Base-by-base conservation (phyloP, 2,888 invertebrate genomes). In the Linyphia triangularis region DNA sequence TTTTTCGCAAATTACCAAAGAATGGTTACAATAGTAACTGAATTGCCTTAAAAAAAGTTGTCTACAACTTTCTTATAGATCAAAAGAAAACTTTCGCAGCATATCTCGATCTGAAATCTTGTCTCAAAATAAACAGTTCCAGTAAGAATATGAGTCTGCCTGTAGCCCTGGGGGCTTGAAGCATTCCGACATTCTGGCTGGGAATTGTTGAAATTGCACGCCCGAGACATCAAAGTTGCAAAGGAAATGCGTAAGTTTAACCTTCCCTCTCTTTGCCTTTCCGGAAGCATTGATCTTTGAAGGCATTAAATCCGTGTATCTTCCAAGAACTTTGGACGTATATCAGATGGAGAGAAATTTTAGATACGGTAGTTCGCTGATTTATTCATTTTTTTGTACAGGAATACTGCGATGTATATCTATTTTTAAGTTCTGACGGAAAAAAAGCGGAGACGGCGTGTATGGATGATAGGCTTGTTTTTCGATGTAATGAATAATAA, bases 191-290 rank as follows among this genome's bases (percentile, higher is more conserved):
- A 70, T 37, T 40, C 4, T 37, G 40, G 24, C 9, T 9, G 16
- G 13, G 63, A 63, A 63, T 63, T 77, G 63, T 37, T 77, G 61
- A 77, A 77, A 77, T 63, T 40, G 61, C 77, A 77, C 77, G 19
- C 40, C 9, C 22, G 77, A 40, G 77, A 77, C 63, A 63, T 77
- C 77, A 61, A 63, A 77, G 63, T 63, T 77, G 59, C 61, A 77
- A 63, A 63, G 63, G 61, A 33, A 40, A 1, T n/a, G 33, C 57
- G 51, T 51, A 57, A 72, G 59, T 59, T 51, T 61, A 61, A 30
- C 77, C 77, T 61, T 77, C 33, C 72, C 43, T 33, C 22, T 57
- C 67, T 69, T 69, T 69, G 67, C 22, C 67, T 37, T 30, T 40
- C 40, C 77, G 7, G 26, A 40, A 61, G 63, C 77, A 77, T 77